Base-by-base conservation (phyloP, 2,113 vertebrate genomes). In the Catharus fuscescens region DNA sequence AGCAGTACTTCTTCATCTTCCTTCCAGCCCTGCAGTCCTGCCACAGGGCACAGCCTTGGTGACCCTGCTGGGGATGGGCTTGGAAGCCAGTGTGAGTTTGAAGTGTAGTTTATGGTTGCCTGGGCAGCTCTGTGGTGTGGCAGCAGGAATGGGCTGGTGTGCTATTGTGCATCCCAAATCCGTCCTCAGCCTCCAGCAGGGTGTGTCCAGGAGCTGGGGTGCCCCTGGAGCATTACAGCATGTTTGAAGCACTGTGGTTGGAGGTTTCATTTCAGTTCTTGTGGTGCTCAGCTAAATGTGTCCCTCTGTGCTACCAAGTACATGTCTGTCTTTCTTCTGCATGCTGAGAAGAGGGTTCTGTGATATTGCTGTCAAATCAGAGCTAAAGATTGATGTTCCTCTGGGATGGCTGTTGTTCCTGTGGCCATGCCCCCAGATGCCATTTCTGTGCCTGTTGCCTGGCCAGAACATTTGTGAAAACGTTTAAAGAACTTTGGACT, bases 141-240 rank as follows among this genome's bases (percentile, higher is more conserved):
- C 80, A 6, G 2, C 80, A 72, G 77, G 77, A 44, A 21, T 1
- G 14, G 62, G 6, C 45, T 44, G 16, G 42, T 1, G 2, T 52
- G 70, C 42, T 2, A 2, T 5, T 1, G 7, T 10, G 23, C 38
- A 15, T 50, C 74, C 56, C 65, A 18, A 5, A 34, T 7, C 24
- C 45, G 11, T 44, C 47, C 59, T 42, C 56, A 26, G 56, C 14
- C 7, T 19, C 18, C 26, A 24, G 86, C 4, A 1, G 60, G 64
- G 42, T 0, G 0, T 50, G 65, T 17, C 45, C 0, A 3, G 40
- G 50, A 54, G 38, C 76, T 0, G 6, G 15, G 4, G 5, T 11
- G 61, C 42, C 47, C 26, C 50, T 26, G 59, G 7, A 67, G 57
- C 38, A 18, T 11, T 32, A 0, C 28, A 18, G 60, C 3, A 3